Evolutionary conservation across 2,888 invertebrate genomes (phyloP), one percentile per base, ranked within the genome.

Genomic region (Catotricha subobsoleta): DNA sequence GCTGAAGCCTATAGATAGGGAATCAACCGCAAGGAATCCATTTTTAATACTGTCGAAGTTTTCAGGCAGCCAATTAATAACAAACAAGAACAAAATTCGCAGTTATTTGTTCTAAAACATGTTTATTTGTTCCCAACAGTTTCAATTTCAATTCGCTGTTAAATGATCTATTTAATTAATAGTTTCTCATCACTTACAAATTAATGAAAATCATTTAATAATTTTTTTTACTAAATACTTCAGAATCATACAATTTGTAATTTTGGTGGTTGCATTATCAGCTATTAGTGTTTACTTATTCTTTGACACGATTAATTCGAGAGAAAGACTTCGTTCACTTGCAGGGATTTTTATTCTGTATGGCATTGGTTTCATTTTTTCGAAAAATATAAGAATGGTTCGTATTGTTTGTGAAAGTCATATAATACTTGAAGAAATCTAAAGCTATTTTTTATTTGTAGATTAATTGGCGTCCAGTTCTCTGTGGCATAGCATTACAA

Each of bases 401-500:
- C 58, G 59, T 13, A 13, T 21, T 6, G 21, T 9, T 30, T 30
- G 9, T 18, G 28, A 18, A 15, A 25, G 33, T 10, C 20, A 12
- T 28, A 12, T 19, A 35, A 20, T 39, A 31, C 18, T 23, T 19
- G 30, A 7, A n/a, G 27, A 3, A 40, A 36, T 13, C 8, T 38
- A 15, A 31, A 38, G 30, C 47, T 41, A 39, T 46, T 51, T 52
- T 42, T 46, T 41, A 47, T 42, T 42, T 64, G 0, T 57, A 80
- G 62, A 67, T 87, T 3, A 70, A 72, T 44, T 88, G 91, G 91
- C 69, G 77, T 5, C 76, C 80, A 0, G 82, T 94, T 0, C 52
- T 79, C 16, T 75, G 76, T 52, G 94, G 92, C 0, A 62, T 92
- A 16, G 63, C 76, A 0, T 62, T 91, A 7, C 95, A 97, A 65